A percentile compares a stretch with the other conserved stretches of the same genome.
These are phyloP conservation scores for Ophiothrix spiculata DNA, from an alignment of 35 echinoderm and acorn worm species.

Conservation along the genomic window DNA sequence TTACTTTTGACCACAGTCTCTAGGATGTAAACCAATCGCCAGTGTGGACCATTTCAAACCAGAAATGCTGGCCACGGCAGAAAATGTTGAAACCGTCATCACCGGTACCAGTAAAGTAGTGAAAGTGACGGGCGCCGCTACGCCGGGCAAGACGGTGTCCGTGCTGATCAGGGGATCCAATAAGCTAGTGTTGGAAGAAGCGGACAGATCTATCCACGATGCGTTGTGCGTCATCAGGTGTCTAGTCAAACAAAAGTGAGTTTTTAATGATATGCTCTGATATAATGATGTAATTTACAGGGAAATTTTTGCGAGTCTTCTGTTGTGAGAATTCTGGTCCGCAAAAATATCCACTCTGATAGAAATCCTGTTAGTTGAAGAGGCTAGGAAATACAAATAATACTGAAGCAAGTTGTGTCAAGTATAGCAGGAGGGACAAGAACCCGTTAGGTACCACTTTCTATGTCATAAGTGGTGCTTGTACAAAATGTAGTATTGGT, in stretches of 20 bases:
- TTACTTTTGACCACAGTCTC: conserved; percentile 51
- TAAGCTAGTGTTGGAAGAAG: conserved; percentile 90
- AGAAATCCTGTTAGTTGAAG: too few relatives aligned
- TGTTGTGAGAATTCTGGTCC: too few relatives aligned
- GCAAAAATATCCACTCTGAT: too few relatives aligned
- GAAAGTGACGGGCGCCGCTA: conserved; percentile 91
- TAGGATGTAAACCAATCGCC: conserved; percentile 93
- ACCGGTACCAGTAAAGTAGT: conserved; percentile 96
- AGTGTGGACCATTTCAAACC: conserved; percentile 95
- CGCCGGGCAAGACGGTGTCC: conserved; percentile 78
- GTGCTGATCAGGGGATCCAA: conserved; percentile 88
- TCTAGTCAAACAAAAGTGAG: conserved; percentile 83
- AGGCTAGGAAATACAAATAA: too few relatives aligned
- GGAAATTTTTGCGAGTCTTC: too few relatives aligned
- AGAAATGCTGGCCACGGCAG: conserved; percentile 77
- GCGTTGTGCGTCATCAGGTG: conserved; percentile 98
- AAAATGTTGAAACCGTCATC: conserved; percentile 85
- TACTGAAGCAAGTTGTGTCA: too few relatives aligned
- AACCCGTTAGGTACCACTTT: too few relatives aligned
- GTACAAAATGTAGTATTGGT: too few relatives aligned
- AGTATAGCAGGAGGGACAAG: too few relatives aligned
- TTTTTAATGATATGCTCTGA: too few relatives aligned
- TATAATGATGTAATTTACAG: too few relatives aligned
- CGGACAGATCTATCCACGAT: conserved; percentile 94
- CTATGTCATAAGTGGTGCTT: too few relatives aligned